phyloP scores from a whole-genome alignment of 2,797 vertebrate genomes.

The Pteropus rufus region DNA sequence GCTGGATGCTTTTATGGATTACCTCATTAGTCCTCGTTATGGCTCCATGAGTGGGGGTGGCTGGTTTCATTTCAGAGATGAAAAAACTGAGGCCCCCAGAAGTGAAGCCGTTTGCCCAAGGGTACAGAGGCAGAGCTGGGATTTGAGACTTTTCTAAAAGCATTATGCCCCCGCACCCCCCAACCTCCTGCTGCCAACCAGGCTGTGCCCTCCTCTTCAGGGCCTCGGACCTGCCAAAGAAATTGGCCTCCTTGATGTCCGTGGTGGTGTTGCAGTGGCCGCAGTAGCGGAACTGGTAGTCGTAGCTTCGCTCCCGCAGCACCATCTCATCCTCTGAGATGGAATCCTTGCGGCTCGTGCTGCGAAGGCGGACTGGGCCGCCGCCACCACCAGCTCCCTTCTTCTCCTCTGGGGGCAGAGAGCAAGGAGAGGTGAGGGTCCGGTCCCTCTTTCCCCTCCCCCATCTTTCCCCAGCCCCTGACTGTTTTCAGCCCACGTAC shows the following conservation, averaged over 20 bases:
- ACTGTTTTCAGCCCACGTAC: not conserved
- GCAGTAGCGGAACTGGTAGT: constrained; percentile 99
- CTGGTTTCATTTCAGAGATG: not conserved
- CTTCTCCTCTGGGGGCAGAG: constrained; percentile 90
- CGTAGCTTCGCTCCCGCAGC: constrained; percentile 94
- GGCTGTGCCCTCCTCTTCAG: not conserved
- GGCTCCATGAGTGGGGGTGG: not conserved
- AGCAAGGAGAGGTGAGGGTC: constrained; percentile 47
- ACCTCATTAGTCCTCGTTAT: not conserved
- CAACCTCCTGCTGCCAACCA: not conserved
- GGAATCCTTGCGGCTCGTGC: constrained; percentile 93
- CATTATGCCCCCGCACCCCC: not conserved
- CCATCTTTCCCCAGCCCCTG: not conserved
- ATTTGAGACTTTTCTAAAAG: constrained; percentile 23
- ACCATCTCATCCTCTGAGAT: constrained; percentile 95
- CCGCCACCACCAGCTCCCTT: constrained; percentile 85
- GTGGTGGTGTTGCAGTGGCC: constrained; percentile 99
- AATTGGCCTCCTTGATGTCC: constrained; percentile 99
- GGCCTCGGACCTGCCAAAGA: constrained; percentile 93
- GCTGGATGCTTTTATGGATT: not conserved
- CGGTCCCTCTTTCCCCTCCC: not conserved
- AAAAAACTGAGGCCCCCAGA: constrained; percentile 13
- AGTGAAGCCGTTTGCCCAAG: not conserved
- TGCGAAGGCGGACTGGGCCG: constrained; percentile 91
- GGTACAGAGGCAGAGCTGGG: not conserved